Evolutionary conservation across 2,888 invertebrate species (phyloP).

Genomic region (Cyclophora albipunctata): DNA sequence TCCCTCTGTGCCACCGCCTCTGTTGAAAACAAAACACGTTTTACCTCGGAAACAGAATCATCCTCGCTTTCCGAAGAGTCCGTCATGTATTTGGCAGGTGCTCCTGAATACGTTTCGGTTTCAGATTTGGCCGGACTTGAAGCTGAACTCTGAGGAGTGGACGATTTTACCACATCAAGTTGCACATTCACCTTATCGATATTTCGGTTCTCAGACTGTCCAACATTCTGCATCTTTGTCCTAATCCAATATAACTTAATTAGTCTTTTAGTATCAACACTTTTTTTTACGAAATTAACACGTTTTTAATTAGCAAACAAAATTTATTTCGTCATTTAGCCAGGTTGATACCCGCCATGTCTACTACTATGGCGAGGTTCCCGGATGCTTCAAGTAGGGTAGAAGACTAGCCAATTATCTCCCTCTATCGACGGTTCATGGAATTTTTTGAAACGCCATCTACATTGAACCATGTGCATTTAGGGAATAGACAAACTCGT

Average conservation of each 20-base stretch:
- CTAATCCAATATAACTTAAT: conserved; percentile 76
- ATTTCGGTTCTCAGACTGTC: conserved; percentile 89
- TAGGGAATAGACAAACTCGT: conserved; percentile 21
- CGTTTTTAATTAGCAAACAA: conserved; percentile 75
- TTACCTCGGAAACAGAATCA: conserved; percentile 97
- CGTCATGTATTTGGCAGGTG: conserved; percentile 91
- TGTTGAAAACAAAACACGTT: conserved; percentile 74
- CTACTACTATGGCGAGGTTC: conserved; percentile 84
- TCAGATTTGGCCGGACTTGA: conserved; percentile 89
- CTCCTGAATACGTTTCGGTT: conserved; percentile 90
- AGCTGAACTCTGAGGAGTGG: conserved; percentile 89
- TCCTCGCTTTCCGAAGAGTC: conserved; percentile 97
- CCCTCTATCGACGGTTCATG: conserved; percentile 56
- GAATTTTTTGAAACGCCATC: conserved; percentile 60
- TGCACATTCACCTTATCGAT: conserved; percentile 85
- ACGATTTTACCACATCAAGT: conserved; percentile 82
- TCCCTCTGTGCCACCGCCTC: conserved; percentile 72
- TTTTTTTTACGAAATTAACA: conserved; percentile 70
- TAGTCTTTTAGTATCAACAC: conserved; percentile 74
- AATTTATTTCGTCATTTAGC: conserved; percentile 79
- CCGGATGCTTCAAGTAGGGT: conserved; percentile 78
- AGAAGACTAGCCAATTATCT: conserved; percentile 59
- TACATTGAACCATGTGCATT: conserved; percentile 44
- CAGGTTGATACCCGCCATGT: conserved; percentile 86
- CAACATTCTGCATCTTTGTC: conserved; percentile 94